Percentiles rank a stretch among this genome's conserved stretches.
These are phyloP conservation scores for Carassius carassius DNA, from an alignment of 2,113 vertebrate genomes.

Conservation along the genomic window DNA sequence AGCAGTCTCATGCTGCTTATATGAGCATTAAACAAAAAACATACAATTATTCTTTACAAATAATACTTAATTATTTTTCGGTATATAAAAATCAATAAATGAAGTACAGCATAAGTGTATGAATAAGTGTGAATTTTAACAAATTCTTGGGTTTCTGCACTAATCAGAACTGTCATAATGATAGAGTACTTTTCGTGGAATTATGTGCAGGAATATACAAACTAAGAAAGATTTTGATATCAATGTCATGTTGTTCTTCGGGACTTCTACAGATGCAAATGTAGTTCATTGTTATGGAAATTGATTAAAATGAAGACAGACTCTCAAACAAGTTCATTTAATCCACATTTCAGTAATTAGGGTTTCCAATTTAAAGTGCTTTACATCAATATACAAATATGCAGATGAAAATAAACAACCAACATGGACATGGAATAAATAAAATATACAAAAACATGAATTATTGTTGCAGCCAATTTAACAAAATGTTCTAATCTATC, in stretches of 20 bases:
- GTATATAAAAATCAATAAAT: not conserved
- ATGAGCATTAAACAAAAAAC: not conserved
- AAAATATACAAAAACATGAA: slow-evolving; percentile 70
- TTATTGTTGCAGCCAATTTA: slow-evolving; percentile 65
- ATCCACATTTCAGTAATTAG: slow-evolving; percentile 62
- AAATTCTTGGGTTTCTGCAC: not conserved
- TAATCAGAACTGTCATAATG: not conserved
- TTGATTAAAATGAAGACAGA: not conserved
- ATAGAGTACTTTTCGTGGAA: not conserved
- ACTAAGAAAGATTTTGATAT: slow-evolving; percentile 1
- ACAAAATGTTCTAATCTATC: slow-evolving; percentile 69
- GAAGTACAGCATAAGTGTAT: not conserved
- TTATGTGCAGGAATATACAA: not conserved
- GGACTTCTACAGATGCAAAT: slow-evolving; percentile 9
- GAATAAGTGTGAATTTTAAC: not conserved
- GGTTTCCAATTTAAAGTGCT: slow-evolving; percentile 77
- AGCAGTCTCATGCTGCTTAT: not conserved
- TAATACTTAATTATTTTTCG: too few relatives aligned
- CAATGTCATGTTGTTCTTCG: not conserved
- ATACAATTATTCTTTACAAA: not conserved
- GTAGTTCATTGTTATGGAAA: slow-evolving; percentile 31
- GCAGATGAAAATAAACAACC: slow-evolving; percentile 64
- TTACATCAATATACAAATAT: slow-evolving; percentile 68
- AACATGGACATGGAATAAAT: slow-evolving; percentile 55
- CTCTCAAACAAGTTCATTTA: slow-evolving; percentile 60